Conservation (phyloP, 2,888 invertebrate genomes). For the Noctua janthina region DNA sequence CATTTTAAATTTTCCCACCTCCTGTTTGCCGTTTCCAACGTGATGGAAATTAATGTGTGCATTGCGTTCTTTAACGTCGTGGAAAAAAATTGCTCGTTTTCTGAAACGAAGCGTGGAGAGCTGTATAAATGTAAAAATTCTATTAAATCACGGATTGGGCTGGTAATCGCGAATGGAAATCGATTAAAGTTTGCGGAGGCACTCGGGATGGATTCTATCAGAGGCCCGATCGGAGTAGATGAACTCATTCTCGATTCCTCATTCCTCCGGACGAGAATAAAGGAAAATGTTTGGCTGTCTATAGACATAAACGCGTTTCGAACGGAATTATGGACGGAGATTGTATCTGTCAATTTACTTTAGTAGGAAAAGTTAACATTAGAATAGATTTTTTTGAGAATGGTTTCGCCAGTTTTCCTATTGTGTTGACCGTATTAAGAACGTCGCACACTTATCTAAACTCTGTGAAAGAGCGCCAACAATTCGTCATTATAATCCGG, state of each 20-base stretch:
- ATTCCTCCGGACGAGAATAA: slow-evolving; percentile 73
- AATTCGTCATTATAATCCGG: slow-evolving; percentile 40
- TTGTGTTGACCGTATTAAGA: slow-evolving; percentile 31
- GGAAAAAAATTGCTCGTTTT: slow-evolving; percentile 74
- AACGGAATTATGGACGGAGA: slow-evolving; percentile 50
- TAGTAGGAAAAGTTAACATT: slow-evolving; percentile 40
- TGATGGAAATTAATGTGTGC: slow-evolving; percentile 88
- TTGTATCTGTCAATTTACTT: slow-evolving; percentile 61
- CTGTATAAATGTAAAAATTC: slow-evolving; percentile 78
- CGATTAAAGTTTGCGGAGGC: slow-evolving; percentile 79
- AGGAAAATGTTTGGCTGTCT: slow-evolving; percentile 68
- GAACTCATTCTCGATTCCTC: slow-evolving; percentile 76
- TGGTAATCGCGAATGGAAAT: slow-evolving; percentile 77
- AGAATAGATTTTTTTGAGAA: slow-evolving; percentile 25
- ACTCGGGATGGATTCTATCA: slow-evolving; percentile 66
- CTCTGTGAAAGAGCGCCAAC: slow-evolving; percentile 35
- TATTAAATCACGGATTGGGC: slow-evolving; percentile 78
- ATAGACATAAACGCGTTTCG: slow-evolving; percentile 55
- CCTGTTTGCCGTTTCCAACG: slow-evolving; percentile 79
- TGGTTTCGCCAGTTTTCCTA: slow-evolving; percentile 2
- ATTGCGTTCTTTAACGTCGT: slow-evolving; percentile 76
- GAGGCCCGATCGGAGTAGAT: slow-evolving; percentile 74
- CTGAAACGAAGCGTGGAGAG: slow-evolving; percentile 68
- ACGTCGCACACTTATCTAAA: slow-evolving; percentile 14
- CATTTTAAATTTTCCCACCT: slow-evolving; percentile 83